A percentile compares a stretch with the other conserved stretches of the same genome.
Conservation (phyloP, 2,888 invertebrate species). For the Hanleya hanleyi region DNA sequence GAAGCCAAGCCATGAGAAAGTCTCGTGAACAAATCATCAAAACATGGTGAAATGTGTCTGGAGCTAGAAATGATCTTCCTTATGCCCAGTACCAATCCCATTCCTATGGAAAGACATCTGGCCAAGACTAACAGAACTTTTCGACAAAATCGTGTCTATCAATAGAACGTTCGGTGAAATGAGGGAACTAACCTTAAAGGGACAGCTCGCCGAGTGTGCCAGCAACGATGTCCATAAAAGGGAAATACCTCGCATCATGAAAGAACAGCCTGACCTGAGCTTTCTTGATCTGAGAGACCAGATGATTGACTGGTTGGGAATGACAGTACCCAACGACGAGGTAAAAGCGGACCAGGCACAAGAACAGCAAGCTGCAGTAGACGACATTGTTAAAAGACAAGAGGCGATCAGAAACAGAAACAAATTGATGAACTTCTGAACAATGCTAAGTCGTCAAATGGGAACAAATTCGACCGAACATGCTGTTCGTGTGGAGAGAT, state of each 20-base stretch:
- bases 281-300: constrained; percentile 15
- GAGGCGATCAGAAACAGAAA: neutral
- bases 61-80: constrained; percentile 14
- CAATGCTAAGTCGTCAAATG: neutral
- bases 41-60: constrained; percentile 9
- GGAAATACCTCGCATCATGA: constrained; percentile 5
- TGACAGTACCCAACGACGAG: neutral
- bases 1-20: constrained; percentile 11
- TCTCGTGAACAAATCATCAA: constrained; percentile 12
- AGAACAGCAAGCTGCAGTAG: neutral
- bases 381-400: neutral
- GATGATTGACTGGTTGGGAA: neutral
- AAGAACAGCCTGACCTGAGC: neutral
- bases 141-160: constrained; percentile 14
- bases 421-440: neutral
- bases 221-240: constrained; percentile 2
- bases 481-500: neutral
- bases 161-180: neutral
- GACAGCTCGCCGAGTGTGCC: constrained; percentile 7
- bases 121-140: constrained; percentile 4
- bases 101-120: neutral
- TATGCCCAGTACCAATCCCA: constrained; percentile 10
- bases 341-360: neutral
- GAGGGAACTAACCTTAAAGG: constrained; percentile 5
- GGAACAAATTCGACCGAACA: neutral